Conservation (phyloP, 92 coral and sea anemone species). For the Parazoanthus darwini region DNA sequence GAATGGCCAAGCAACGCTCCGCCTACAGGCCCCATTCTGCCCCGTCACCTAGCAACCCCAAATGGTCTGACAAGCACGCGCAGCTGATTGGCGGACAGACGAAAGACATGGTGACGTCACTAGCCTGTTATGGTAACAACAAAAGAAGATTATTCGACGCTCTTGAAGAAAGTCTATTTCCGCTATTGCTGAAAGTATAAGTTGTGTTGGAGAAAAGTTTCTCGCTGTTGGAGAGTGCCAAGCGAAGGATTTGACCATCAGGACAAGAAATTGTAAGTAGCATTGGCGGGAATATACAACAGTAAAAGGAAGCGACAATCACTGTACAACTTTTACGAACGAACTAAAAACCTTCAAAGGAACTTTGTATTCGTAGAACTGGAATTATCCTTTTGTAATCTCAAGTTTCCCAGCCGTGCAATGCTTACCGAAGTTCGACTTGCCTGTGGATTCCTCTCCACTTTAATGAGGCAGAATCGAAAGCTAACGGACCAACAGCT, state of each 20-base stretch:
- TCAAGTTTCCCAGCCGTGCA: slow-evolving; percentile 47
- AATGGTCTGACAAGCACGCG: slow-evolving; percentile 49
- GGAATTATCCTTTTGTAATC: slow-evolving; percentile 38
- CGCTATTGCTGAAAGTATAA: slow-evolving; percentile 33
- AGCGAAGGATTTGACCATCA: slow-evolving; percentile 13
- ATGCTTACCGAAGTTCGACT: slow-evolving; percentile 92
- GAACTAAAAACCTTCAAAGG: slow-evolving; percentile 5
- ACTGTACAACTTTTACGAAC: not conserved
- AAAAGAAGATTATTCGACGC: slow-evolving; percentile 45
- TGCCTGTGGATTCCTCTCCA: slow-evolving; percentile 89
- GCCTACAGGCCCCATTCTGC: slow-evolving; percentile 26
- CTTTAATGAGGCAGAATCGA: slow-evolving; percentile 68
- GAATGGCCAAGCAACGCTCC: slow-evolving; percentile 45
- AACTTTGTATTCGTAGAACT: not conserved
- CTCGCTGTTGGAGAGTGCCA: not conserved
- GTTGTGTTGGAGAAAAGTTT: slow-evolving; percentile 24
- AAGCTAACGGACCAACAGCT: slow-evolving; percentile 77
- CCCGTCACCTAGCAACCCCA: slow-evolving; percentile 40
- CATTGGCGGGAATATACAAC: not conserved
- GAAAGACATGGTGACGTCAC: slow-evolving; percentile 42
- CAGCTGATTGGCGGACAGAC: slow-evolving; percentile 35
- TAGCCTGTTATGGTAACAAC: slow-evolving; percentile 47
- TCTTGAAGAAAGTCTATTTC: slow-evolving; percentile 36
- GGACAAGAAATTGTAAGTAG: slow-evolving; percentile 7
- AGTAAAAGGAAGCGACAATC: not conserved